These are phyloP conservation scores for Chamaetylas fuelleborni DNA, from an alignment of 2,113 vertebrate species.

Conservation along the genomic window DNA sequence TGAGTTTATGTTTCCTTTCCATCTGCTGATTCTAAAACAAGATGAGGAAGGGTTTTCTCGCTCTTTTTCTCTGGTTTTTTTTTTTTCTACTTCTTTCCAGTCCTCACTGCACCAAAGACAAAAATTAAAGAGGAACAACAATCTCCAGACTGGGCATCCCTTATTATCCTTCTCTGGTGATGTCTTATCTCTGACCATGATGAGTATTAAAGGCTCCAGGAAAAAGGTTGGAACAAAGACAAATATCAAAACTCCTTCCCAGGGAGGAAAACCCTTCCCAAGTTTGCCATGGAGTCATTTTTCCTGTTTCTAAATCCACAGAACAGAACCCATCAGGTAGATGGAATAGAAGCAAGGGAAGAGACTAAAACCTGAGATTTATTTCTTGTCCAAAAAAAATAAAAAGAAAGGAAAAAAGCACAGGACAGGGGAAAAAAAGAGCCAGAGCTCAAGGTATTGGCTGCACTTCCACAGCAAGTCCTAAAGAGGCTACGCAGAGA, in stretches of 20 bases:
- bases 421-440: background rate
- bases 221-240: background rate
- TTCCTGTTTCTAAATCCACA: background rate
- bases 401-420: background rate
- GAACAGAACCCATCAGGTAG: background rate
- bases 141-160: background rate
- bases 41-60: background rate
- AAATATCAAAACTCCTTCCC: background rate
- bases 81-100: background rate
- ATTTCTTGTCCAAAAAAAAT: background rate
- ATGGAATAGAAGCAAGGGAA: conserved; percentile 38
- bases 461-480: conserved; percentile 14
- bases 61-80: background rate
- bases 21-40: conserved; percentile 5
- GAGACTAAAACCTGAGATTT: conserved; percentile 28
- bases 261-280: background rate
- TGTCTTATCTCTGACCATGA: background rate
- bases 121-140: background rate
- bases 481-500: conserved; percentile 31
- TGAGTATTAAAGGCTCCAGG: background rate
- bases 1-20: conserved; percentile 61
- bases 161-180: background rate
- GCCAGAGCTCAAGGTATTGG: background rate
- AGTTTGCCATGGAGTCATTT: background rate
- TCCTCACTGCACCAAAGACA: background rate